A percentile compares a stretch with the other conserved stretches of the same genome.
Evolutionary conservation across 1,140 invertebrate species (phyloP).

Genomic region (Hypothenemus hampei): DNA sequence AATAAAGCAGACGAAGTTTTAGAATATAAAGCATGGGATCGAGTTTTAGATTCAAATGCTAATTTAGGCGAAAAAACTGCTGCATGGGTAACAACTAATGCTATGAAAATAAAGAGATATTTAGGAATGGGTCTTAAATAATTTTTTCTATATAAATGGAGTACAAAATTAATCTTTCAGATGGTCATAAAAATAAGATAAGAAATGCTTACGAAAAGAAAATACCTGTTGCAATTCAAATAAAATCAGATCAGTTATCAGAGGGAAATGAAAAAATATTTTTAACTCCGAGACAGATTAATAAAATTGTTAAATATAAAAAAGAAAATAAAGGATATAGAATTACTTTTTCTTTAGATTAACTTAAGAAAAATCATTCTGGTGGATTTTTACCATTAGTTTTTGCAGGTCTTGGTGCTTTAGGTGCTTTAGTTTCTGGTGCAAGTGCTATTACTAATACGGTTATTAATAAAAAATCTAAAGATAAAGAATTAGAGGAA

Average conservation of each 20-base stretch:
- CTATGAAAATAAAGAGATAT: slow-evolving; percentile 18
- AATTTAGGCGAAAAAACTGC: slow-evolving; percentile 7
- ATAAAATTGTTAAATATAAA: slow-evolving; percentile 4
- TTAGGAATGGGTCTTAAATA: slow-evolving; percentile 19
- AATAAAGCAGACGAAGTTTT: slow-evolving; percentile 6
- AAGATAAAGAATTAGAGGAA: slow-evolving; percentile 6
- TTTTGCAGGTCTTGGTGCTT: slow-evolving; percentile 6
- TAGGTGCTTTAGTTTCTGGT: slow-evolving; percentile 2
- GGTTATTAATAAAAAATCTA: slow-evolving; percentile 4
- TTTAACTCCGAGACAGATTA: slow-evolving; percentile 5
- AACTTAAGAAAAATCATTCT: slow-evolving; percentile 11
- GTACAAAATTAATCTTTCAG: too few species aligned
- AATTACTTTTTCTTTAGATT: slow-evolving; percentile 15
- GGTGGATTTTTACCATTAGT: slow-evolving; percentile 14
- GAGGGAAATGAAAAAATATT: background rate
- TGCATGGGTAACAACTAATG: slow-evolving; percentile 17
- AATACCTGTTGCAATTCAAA: slow-evolving; percentile 11
- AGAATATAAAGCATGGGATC: slow-evolving; percentile 18
- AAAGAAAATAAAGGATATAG: slow-evolving; percentile 1
- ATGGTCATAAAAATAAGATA: slow-evolving; percentile 15
- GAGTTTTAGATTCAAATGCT: slow-evolving; percentile 1
- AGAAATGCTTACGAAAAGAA: slow-evolving; percentile 8
- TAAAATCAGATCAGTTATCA: slow-evolving; percentile 12
- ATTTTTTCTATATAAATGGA: slow-evolving; percentile 13
- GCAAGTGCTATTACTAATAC: slow-evolving; percentile 8